A percentile compares a stretch with the other conserved stretches of the same genome.
Conservation (phyloP, 1,140 invertebrate species). For the Caenorhabditis elegans region WBcel235 BX284606.5:17260001-17260500, state of each 20-base stretch:
- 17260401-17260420: conserved; percentile 47
- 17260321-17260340: conserved; percentile 27
- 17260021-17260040: conserved; percentile 44
- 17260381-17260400: conserved; percentile 36
- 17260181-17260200: conserved; percentile 48
- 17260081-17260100: conserved; percentile 43
- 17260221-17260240: conserved; percentile 46
- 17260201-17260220: conserved; percentile 43
- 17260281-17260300: conserved; percentile 19
- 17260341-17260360: background rate
- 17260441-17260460: background rate
- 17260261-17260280: conserved; percentile 27
- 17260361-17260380: conserved; percentile 42
- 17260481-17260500: background rate
- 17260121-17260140: conserved; percentile 48
- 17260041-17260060: conserved; percentile 41
- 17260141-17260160: conserved; percentile 41
- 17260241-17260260: conserved; percentile 49
- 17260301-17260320: conserved; percentile 12
- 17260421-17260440: background rate
- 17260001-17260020: background rate
- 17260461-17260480: background rate
- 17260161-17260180: conserved; percentile 35
- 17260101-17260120: conserved; percentile 48
- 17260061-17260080: conserved; percentile 48